Evolutionary conservation across 2,888 invertebrate species (phyloP), one percentile per base, ranked within the genome.

Genomic region (Parasteatoda lunata): DNA sequence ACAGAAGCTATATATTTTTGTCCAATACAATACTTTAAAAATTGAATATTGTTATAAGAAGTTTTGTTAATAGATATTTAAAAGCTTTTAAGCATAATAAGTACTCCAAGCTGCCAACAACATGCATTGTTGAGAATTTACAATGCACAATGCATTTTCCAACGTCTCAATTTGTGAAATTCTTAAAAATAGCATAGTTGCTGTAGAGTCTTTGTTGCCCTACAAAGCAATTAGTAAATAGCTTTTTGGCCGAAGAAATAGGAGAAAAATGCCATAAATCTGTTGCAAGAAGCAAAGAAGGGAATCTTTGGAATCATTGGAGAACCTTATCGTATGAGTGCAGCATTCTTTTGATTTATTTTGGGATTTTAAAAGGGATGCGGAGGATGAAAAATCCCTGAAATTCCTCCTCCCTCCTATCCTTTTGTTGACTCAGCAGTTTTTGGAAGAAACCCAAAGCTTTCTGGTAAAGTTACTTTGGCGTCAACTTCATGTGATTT

Each of bases 281-380:
- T 77, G 69, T 70, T 68, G n/a, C 7, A 59, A 77, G 70, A n/a
- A 48, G 77, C 8, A 51, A 51, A 51, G 68, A 77, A 77, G 70
- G 78, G 59, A 78, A 78, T 69, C 65, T 47, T 45, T 48, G 75
- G 65, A 76, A 64, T 76, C 69, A 48, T n/a, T 78, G 70, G 70
- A 59, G 69, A 47, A 70, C 30, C 78, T 78, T 78, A 78, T 78
- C 78, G 69, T 78, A 47, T 51, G 65, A 72, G 66, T 47, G 54
- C 78, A 78, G 78, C 69, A 70, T 70, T 78, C 69, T 54, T 70
- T 70, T 78, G 78, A 78, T 78, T 78, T 78, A 78, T 78, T 78
- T 78, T 70, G 59, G 78, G 78, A 70, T 78, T 47, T 70, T 69
- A 48, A 51, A 30, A n/a, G 64, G 72, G 77, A 59, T 65, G 76